Conservation (phyloP, 2,113 vertebrate genomes). For the Salminus brasiliensis region DNA sequence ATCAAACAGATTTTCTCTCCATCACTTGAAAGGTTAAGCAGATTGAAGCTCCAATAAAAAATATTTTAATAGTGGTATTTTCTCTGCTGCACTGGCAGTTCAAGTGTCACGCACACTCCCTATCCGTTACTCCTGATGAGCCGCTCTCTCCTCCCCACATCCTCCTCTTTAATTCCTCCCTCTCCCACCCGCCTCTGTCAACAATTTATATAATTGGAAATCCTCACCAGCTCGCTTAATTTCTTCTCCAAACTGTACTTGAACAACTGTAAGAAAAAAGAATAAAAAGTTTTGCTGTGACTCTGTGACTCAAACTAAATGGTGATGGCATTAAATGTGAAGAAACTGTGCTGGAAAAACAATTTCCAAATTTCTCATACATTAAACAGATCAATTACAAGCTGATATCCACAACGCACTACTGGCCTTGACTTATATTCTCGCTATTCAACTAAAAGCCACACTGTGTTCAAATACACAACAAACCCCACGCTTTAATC, state of each 20-base stretch:
- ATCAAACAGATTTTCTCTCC: constrained; percentile 68
- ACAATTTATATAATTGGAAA: constrained; percentile 72
- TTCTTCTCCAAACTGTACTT: constrained; percentile 95
- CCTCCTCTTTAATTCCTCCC: constrained; percentile 70
- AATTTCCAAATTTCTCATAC: neutral
- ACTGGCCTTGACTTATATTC: neutral
- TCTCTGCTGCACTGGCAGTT: constrained; percentile 72
- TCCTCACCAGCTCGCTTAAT: constrained; percentile 90
- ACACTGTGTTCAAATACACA: neutral
- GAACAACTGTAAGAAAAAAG: constrained; percentile 83
- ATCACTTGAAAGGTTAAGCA: constrained; percentile 72
- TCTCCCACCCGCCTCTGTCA: constrained; percentile 73
- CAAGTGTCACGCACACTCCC: constrained; percentile 80
- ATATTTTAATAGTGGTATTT: constrained; percentile 82
- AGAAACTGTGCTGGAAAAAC: neutral
- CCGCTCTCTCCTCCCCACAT: constrained; percentile 65
- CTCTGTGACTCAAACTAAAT: no score
- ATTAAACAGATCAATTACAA: neutral
- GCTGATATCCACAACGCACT: neutral
- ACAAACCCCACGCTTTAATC: neutral
- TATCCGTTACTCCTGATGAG: constrained; percentile 79
- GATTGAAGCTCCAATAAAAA: constrained; percentile 76
- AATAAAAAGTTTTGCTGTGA: constrained; percentile 45
- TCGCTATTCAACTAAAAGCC: neutral
- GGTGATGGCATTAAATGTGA: no score